phyloP scores from a whole-genome alignment of 2,888 invertebrate genomes.

The Temnothorax unifasciatus region DNA sequence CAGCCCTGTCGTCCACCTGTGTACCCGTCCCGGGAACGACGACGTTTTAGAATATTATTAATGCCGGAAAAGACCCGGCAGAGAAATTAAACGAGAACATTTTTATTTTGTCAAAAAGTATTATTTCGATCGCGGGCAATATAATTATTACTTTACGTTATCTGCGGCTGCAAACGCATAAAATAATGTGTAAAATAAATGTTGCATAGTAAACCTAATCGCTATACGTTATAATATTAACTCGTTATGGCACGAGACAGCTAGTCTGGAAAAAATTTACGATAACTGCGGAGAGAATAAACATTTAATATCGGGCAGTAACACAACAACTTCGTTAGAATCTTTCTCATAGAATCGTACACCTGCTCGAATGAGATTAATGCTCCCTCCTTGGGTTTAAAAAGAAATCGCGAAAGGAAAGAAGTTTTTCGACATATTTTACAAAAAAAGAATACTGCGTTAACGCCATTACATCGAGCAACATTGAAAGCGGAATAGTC shows the following conservation, averaged over 20 bases:
- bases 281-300: background rate
- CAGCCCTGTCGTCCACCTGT: constrained; percentile 60
- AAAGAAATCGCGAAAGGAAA: background rate
- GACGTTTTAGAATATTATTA: constrained; percentile 13
- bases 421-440: background rate
- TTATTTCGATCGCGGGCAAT: background rate
- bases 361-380: background rate
- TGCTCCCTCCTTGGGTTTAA: background rate
- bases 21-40: background rate
- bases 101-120: background rate
- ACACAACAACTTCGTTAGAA: background rate
- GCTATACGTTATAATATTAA: background rate
- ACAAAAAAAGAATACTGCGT: background rate
- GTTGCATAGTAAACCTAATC: background rate
- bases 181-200: background rate
- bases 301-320: background rate
- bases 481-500: background rate
- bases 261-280: background rate
- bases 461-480: background rate
- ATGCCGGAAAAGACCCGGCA: background rate
- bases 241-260: background rate
- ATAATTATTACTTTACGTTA: constrained; percentile 6
- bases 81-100: background rate
- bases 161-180: background rate
- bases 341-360: constrained; percentile 6